phyloP scores from a whole-genome alignment of 1,140 invertebrate species.

The Hesperophylax magnus region DNA sequence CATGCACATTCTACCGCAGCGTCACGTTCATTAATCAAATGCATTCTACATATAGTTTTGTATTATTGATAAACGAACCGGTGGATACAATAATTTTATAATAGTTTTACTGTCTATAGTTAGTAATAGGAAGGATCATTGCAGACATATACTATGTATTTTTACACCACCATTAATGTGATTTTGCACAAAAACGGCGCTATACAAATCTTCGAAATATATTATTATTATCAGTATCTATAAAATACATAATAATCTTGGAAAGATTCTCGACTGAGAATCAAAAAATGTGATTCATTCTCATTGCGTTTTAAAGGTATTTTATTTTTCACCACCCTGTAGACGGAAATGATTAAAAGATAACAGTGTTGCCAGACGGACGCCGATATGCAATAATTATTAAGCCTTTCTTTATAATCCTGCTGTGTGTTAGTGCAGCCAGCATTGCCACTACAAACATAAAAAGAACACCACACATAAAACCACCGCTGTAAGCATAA shows the following conservation, averaged over 20 bases:
- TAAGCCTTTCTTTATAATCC: neutral
- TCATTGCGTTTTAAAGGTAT: neutral
- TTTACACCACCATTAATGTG: no score
- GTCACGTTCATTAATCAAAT: no score
- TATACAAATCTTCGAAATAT: no score
- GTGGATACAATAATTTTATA: no score
- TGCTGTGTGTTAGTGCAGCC: neutral
- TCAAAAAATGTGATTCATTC: neutral
- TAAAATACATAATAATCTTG: neutral
- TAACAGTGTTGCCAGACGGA: conserved; percentile 15
- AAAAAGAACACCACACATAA: neutral
- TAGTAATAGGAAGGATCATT: no score
- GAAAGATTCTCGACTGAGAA: neutral
- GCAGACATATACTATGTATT: no score
- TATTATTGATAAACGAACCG: no score
- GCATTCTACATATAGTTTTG: no score
- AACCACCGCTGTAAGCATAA: neutral
- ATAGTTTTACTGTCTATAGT: no score
- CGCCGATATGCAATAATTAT: conserved; percentile 5
- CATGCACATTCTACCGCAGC: no score
- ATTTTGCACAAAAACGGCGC: no score
- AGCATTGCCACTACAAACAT: neutral
- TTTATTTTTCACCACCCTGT: conserved; percentile 5
- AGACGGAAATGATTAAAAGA: conserved; percentile 4
- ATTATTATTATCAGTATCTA: no score